A percentile compares a stretch with the other conserved stretches of the same genome.
Evolutionary conservation across 2,113 vertebrate genomes (phyloP).

Genomic region (Macaca nemestrina): DNA sequence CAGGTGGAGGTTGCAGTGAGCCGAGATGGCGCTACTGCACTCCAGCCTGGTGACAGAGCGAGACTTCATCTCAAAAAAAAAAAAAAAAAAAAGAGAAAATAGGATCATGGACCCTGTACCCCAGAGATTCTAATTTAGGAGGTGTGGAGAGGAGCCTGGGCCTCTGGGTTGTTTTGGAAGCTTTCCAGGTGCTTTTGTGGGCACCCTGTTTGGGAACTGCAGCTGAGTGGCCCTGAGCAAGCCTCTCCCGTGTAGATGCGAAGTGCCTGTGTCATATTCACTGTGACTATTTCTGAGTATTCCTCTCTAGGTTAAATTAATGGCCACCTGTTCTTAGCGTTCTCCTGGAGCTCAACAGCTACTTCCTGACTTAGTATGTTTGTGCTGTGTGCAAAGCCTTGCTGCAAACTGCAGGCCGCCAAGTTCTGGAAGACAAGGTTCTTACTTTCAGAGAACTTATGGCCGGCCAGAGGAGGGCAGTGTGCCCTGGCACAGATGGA

Average conservation of each 20-base stretch:
- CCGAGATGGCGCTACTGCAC: too few species aligned
- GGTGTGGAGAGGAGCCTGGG: background rate
- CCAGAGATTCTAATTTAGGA: background rate
- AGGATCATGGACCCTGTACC: background rate
- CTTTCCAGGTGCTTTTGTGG: background rate
- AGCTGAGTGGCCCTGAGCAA: background rate
- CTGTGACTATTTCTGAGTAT: background rate
- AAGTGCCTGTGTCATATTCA: accelerated
- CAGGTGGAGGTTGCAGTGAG: too few species aligned
- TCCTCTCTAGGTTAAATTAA: background rate
- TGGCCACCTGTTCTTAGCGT: background rate
- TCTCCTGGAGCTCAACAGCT: background rate
- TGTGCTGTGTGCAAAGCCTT: background rate
- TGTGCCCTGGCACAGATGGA: background rate
- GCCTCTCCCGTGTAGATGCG: background rate
- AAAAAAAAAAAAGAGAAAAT: too few species aligned
- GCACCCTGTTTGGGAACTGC: background rate
- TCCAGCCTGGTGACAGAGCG: too few species aligned
- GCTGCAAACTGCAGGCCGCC: background rate
- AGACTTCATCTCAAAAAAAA: too few species aligned
- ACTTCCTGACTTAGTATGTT: background rate
- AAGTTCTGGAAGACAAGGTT: too few species aligned
- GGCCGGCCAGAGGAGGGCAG: background rate
- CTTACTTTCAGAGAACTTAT: background rate
- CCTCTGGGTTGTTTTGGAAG: too few species aligned